Evolutionary conservation across 2,888 invertebrate genomes (phyloP), one percentile per base, ranked within the genome.

Genomic region (Xylota segnis): DNA sequence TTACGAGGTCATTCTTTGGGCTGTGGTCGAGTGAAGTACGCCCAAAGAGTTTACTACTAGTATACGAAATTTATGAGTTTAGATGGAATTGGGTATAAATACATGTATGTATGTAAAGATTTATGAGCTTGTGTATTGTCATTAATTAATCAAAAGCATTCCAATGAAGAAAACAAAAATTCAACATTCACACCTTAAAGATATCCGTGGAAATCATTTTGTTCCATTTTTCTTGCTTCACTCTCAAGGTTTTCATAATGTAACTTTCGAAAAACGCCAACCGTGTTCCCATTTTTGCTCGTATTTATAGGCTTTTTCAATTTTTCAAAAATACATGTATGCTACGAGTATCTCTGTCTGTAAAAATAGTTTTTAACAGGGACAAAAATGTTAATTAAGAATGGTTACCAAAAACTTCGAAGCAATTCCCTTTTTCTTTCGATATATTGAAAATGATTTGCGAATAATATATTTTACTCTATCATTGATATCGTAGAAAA

Each of bases 191-290:
- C 4, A 90, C 90, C 89, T 88, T 90, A 56, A 72, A 89, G 12
- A 89, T 89, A 12, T 78, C 84, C 4, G 88, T 89, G 16, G 88
- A 72, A 65, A 89, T 89, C 88, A 90, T 87, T 86, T 90, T 90
- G 4, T 83, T 88, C 90, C 90, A 90, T 72, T 90, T 90, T 47
- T 90, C 90, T 68, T 88, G 89, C 63, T 90, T 90, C 7, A 90
- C 84, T 18, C 90, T 87, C 87, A 90, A 88, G 5, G 89, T 89
- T 68, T 90, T 90, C 78, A 88, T 88, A 5, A 90, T 76, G 56
- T 90, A 90, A 75, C 89, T 90, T 89, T 89, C 90, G 0, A 90
- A 78, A 74, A 89, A 90, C 4, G 88, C 88, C n/a, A 88, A 88
- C 4, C 89, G 88, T 32, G 89, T 88, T 40, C 88, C 89, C 58